Base-by-base conservation (phyloP, 2,797 vertebrate genomes). In the Manis crassicaudata region DNA sequence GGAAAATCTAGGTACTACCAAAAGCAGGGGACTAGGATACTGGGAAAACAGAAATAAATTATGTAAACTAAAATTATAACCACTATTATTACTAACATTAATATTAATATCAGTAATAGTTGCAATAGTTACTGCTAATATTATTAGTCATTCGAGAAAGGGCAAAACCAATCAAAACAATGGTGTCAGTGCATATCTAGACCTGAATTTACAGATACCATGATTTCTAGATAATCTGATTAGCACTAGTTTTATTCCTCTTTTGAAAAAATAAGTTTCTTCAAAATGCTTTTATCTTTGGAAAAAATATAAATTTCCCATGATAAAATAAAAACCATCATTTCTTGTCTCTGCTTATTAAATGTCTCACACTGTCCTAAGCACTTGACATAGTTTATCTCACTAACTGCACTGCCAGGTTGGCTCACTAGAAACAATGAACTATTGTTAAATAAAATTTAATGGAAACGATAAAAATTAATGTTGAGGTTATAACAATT, bases 391-490 rank as follows among this genome's bases (percentile, higher is more conserved):
- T 65, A 32, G 81, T 94, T 94, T 80, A 77, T 65, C 54, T 84
- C 88, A 75, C 23, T 81, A 77, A 35, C n/a, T 90, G 21, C 40
- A 50, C 14, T 72, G 40, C 60, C 27, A 52, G 85, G 27, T 91
- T 82, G 65, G 60, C 84, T 93, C 65, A 86, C 40, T 40, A 86
- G 58, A 93, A 90, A 86, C n/a, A 67, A 94, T 88, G 86, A 96
- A 82, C 27, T 50, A 68, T 65, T 35, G 1, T 94, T 89, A 84
- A 96, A 88, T 86, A 93, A 96, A 92, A 50, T 92, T 88, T 96
- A 89, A 89, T 92, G 88, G 94, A 87, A 92, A 92, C 65, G 80
- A 95, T 96, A 95, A 95, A 96, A 96, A 95, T 91, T 91, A 92
- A 97, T 87, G 88, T 87, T 63, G 25, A 73, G 79, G 54, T 90